These are phyloP conservation scores for Dasyurus viverrinus DNA, from an alignment of 2,113 vertebrate species.

Conservation along the genomic window DNA sequence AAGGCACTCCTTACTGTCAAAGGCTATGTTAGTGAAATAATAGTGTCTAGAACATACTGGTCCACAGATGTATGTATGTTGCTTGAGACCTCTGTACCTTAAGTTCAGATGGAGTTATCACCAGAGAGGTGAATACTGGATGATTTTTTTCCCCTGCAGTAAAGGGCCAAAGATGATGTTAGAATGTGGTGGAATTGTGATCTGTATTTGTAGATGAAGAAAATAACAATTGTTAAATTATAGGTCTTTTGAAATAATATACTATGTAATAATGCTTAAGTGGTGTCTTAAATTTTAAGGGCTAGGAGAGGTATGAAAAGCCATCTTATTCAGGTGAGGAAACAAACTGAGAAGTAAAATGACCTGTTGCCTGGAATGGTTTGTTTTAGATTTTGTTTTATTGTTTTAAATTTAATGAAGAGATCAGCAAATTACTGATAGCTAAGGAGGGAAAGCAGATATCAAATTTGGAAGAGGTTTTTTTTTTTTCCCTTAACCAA, in stretches of 20 bases:
- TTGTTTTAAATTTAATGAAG: slow-evolving; percentile 36
- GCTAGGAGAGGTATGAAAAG: neutral
- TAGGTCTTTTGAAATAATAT: neutral
- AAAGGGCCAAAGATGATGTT: neutral
- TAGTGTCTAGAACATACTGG: neutral
- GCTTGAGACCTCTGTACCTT: neutral
- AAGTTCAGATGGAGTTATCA: neutral
- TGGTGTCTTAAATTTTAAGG: neutral
- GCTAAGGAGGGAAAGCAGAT: slow-evolving; percentile 15
- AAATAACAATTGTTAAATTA: neutral
- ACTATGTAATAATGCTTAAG: neutral
- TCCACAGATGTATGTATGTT: neutral
- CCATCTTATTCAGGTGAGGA: neutral
- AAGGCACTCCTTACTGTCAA: neutral
- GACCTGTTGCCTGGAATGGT: neutral
- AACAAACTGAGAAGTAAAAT: slow-evolving; percentile 12
- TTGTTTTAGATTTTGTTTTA: slow-evolving; percentile 36
- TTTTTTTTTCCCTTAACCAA: slow-evolving; percentile 34
- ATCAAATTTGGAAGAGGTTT: slow-evolving; percentile 25
- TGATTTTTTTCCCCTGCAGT: neutral
- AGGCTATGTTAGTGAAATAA: neutral
- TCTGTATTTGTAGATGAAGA: neutral
- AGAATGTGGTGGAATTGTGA: neutral
- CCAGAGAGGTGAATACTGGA: neutral
- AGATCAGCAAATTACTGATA: slow-evolving; percentile 22